A percentile compares a stretch with the other conserved stretches of the same genome.
Evolutionary conservation across 37 sponge, comb jelly and placozoan species (phyloP).

Genomic region (Aplysina aerophoba): DNA sequence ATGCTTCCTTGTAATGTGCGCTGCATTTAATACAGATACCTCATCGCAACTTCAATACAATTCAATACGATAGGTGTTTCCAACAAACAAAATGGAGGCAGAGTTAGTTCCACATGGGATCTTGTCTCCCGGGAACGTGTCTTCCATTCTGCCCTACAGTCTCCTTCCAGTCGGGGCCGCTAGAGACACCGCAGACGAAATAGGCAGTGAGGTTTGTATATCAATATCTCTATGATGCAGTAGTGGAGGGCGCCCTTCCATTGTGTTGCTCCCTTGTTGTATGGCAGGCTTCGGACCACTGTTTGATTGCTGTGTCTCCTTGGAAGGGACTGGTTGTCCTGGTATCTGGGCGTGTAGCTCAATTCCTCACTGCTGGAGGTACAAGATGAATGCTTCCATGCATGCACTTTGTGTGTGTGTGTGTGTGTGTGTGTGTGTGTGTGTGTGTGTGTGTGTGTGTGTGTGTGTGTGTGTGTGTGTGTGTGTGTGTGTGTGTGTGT

Average conservation of each 20-base stretch:
- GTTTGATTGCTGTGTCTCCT: slow-evolving; percentile 7
- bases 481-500: too few species aligned
- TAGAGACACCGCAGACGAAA: not conserved
- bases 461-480: too few species aligned
- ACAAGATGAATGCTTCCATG: not conserved
- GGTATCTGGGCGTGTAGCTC: not conserved
- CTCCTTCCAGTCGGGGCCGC: not conserved
- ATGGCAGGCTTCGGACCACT: not conserved
- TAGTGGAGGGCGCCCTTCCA: not conserved
- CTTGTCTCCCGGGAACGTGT: slow-evolving; percentile 1
- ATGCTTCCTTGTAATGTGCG: too few species aligned
- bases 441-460: too few species aligned
- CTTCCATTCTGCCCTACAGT: slow-evolving; percentile 10
- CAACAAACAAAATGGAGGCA: slow-evolving; percentile 5
- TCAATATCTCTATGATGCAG: not conserved
- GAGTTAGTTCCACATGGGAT: not conserved
- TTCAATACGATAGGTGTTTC: too few species aligned
- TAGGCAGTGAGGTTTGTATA: not conserved
- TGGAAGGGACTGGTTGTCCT: not conserved
- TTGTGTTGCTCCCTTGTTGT: not conserved
- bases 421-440: not conserved
- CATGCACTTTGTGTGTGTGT: not conserved
- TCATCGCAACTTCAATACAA: too few species aligned
- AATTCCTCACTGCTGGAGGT: not conserved
- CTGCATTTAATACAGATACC: too few species aligned